phyloP scores from a whole-genome alignment of 2,113 vertebrate species.

The Oxyura jamaicensis region DNA sequence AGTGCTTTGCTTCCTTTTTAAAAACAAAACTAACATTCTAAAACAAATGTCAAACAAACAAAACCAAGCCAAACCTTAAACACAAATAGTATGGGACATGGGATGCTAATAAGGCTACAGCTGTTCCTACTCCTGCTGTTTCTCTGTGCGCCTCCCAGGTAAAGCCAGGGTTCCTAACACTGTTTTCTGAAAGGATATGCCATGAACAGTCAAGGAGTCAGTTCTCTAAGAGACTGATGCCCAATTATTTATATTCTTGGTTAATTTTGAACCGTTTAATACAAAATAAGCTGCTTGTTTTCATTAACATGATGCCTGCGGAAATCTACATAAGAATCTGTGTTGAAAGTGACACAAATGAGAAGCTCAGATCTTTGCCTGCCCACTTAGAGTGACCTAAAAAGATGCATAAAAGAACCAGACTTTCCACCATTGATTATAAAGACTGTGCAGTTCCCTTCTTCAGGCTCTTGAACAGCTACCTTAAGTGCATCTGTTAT shows the following conservation, averaged over 20 bases:
- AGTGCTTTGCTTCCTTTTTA: neutral
- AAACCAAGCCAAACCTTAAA: neutral
- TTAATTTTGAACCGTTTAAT: neutral
- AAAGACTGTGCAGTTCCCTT: neutral
- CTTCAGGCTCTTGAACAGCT: neutral
- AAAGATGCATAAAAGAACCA: accelerated
- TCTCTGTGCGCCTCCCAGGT: neutral
- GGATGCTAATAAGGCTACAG: neutral
- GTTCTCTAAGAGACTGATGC: neutral
- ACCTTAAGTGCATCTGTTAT: neutral
- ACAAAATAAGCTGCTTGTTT: neutral
- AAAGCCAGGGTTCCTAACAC: neutral
- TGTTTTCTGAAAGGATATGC: neutral
- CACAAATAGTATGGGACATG: neutral
- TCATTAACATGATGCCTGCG: neutral
- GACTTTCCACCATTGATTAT: neutral
- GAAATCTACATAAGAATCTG: neutral
- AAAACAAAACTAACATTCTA: neutral
- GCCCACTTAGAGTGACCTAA: neutral
- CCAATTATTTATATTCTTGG: neutral
- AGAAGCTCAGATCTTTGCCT: neutral
- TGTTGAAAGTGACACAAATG: neutral
- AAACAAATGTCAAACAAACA: neutral
- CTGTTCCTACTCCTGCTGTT: neutral
- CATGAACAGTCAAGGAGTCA: neutral